phyloP scores from a whole-genome alignment of 2,797 vertebrate genomes.

The Leucoraja ocellata region DNA sequence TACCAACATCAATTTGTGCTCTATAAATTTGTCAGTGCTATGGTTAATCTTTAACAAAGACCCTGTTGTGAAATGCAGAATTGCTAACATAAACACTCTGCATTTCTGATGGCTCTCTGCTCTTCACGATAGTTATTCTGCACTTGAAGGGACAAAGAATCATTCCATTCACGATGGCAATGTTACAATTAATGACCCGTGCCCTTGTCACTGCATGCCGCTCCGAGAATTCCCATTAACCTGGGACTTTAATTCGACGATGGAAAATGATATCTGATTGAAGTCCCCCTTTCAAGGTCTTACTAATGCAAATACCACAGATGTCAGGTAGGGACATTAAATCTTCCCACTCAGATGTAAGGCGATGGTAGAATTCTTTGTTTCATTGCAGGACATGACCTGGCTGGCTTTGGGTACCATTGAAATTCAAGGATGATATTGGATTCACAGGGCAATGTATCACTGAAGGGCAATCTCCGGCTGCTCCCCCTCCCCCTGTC shows the following conservation, averaged over 20 bases:
- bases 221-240: not conserved
- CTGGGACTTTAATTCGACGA: not conserved
- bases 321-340: not conserved
- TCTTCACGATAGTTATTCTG: not conserved
- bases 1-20: not conserved
- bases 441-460: not conserved
- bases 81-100: not conserved
- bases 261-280: constrained; percentile 8
- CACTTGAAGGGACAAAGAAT: not conserved
- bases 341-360: constrained; percentile 3
- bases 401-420: not conserved
- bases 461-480: too few relatives aligned
- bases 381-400: not conserved
- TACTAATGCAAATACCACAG: not conserved
- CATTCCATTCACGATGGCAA: not conserved
- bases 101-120: not conserved
- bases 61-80: not conserved
- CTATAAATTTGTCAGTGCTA: not conserved
- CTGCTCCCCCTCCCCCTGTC: not conserved
- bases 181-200: not conserved
- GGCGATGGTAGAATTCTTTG: not conserved
- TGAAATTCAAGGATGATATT: not conserved
- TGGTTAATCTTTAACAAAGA: not conserved
- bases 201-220: not conserved
- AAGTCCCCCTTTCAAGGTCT: not conserved